phyloP scores from a whole-genome alignment of 2,797 vertebrate species.

The Argentina silus region DNA sequence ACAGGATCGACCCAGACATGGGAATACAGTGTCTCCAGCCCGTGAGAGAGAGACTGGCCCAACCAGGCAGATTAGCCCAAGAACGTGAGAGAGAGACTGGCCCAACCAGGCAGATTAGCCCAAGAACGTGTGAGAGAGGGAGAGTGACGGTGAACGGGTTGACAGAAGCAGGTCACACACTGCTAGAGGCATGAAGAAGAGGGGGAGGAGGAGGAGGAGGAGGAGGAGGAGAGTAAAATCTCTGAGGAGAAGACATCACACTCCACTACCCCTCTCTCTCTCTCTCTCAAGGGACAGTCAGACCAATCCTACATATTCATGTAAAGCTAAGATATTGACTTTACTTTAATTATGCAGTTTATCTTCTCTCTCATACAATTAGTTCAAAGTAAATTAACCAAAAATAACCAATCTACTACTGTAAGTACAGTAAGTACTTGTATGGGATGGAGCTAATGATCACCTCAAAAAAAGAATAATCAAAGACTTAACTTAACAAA shows the following conservation, averaged over 20 bases:
- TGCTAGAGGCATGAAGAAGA: constrained; percentile 21
- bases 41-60: neutral
- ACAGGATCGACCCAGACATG: constrained; percentile 3
- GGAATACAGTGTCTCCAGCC: constrained; percentile 19
- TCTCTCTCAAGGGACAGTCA: too few relatives aligned
- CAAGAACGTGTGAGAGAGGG: neutral
- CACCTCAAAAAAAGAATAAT: neutral
- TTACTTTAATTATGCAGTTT: too few relatives aligned
- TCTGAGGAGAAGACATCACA: constrained; percentile 20
- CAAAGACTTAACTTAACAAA: neutral
- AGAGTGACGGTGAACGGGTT: constrained; percentile 36
- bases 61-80: constrained; percentile 37
- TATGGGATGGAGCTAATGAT: too few relatives aligned
- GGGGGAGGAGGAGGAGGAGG: constrained; percentile 2
- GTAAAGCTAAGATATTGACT: too few relatives aligned
- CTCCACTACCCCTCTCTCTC: constrained; percentile 3
- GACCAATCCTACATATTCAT: too few relatives aligned
- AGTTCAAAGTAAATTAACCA: too few relatives aligned
- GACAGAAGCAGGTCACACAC: constrained; percentile 47
- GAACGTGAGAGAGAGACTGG: neutral
- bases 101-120: constrained; percentile 38
- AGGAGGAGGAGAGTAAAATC: constrained; percentile 5
- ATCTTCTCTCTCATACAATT: too few relatives aligned
- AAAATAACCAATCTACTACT: too few relatives aligned
- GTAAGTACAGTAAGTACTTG: too few relatives aligned